Percentiles rank a stretch among this genome's conserved stretches.
These are phyloP conservation scores for Lycophotia porphyrea DNA, from an alignment of 2,888 invertebrate species.

Conservation along the genomic window DNA sequence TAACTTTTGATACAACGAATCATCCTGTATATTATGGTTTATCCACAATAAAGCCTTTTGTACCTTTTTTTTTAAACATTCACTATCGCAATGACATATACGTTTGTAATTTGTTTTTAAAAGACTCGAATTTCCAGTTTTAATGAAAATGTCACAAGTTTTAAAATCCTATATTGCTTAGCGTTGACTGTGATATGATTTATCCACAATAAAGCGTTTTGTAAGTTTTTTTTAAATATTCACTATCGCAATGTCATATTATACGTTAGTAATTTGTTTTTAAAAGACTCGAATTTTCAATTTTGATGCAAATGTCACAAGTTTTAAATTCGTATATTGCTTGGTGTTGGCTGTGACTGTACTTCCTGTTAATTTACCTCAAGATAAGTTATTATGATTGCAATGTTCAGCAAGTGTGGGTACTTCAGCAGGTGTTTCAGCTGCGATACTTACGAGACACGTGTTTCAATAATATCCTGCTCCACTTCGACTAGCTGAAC, in stretches of 20 bases:
- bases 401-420: conserved; percentile 32
- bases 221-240: background rate
- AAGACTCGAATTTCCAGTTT: background rate
- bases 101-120: background rate
- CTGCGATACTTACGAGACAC: conserved; percentile 29
- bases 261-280: background rate
- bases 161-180: background rate
- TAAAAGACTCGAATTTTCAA: background rate
- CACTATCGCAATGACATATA: background rate
- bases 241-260: background rate
- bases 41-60: background rate
- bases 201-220: background rate
- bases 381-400: conserved; percentile 42
- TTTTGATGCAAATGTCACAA: background rate
- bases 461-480: conserved; percentile 42
- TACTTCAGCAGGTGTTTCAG: conserved; percentile 58
- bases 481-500: background rate
- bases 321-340: background rate
- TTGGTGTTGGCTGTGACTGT: conserved; percentile 12
- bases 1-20: background rate
- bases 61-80: background rate
- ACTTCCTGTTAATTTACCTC: conserved; percentile 48
- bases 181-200: conserved; percentile 3
- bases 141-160: background rate
- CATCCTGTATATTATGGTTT: background rate